Percentiles rank a stretch among this genome's conserved stretches.
Conservation (phyloP, 2,888 invertebrate species). For the Rapana venosa region DNA sequence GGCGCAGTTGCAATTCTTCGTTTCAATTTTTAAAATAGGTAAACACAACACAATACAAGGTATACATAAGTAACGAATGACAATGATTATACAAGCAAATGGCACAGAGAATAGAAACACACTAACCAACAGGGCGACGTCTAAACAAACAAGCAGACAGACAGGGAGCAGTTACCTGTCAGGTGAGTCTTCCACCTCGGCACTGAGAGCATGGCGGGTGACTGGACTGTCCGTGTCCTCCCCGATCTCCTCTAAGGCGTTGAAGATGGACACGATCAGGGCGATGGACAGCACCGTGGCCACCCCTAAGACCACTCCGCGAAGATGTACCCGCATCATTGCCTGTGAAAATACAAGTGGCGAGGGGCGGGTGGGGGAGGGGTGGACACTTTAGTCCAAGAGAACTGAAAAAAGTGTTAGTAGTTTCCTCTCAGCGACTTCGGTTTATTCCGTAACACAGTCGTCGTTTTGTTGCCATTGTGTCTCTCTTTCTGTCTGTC, state of each 20-base stretch:
- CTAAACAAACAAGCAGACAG: too few relatives aligned
- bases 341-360: background rate
- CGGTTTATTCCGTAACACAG: too few relatives aligned
- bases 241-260: slow-evolving; percentile 4
- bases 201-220: slow-evolving; percentile 22
- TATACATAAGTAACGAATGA: too few relatives aligned
- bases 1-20: background rate
- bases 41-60: too few relatives aligned
- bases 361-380: background rate
- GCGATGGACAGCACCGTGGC: slow-evolving; percentile 15
- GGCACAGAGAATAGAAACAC: too few relatives aligned
- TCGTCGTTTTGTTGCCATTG: background rate
- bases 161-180: background rate
- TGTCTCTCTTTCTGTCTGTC: background rate
- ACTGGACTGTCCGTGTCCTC: background rate
- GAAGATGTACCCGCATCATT: slow-evolving; percentile 34
- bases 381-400: background rate
- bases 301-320: slow-evolving; percentile 33
- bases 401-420: background rate
- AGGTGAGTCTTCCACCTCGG: background rate
- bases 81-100: too few relatives aligned
- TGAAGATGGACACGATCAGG: slow-evolving; percentile 33
- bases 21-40: too few relatives aligned
- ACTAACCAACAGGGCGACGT: too few relatives aligned
- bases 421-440: too few relatives aligned